These are phyloP conservation scores for Bombus difficillimus DNA, from an alignment of 1,140 invertebrate species.

Conservation along the genomic window DNA sequence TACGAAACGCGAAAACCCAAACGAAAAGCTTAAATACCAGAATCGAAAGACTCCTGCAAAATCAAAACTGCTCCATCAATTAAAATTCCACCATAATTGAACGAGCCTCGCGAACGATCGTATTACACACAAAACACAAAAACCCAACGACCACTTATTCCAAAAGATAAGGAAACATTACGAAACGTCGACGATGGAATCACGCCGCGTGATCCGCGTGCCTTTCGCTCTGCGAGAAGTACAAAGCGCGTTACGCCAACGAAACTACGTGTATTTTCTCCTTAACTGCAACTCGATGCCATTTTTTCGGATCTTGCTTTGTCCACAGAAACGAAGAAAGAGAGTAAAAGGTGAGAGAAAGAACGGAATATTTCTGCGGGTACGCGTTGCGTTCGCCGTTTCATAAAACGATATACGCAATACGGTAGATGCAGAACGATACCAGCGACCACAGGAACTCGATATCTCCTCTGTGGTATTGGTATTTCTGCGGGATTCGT, in stretches of 20 bases:
- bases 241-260: not conserved
- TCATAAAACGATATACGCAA: conserved; percentile 37
- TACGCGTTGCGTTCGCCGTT: conserved; percentile 5
- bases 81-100: not conserved
- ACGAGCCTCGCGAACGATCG: too few relatives aligned
- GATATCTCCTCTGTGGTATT: conserved; percentile 28
- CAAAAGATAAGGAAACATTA: not conserved
- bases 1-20: too few relatives aligned
- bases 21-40: too few relatives aligned
- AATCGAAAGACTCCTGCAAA: too few relatives aligned
- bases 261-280: not conserved
- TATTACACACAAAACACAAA: not conserved
- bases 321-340: not conserved
- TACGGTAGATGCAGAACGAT: not conserved
- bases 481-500: not conserved
- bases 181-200: not conserved
- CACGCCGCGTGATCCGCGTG: too few relatives aligned
- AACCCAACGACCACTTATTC: not conserved
- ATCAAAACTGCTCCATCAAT: not conserved
- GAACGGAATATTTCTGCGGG: not conserved
- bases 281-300: not conserved
- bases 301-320: conserved; percentile 5
- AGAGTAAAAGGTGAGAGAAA: too few relatives aligned
- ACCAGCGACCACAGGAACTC: conserved; percentile 42
- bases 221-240: not conserved